Evolutionary conservation across 2,888 invertebrate species (phyloP), one percentile per base, ranked within the genome.

Genomic region (Drosophila yooni): DNA sequence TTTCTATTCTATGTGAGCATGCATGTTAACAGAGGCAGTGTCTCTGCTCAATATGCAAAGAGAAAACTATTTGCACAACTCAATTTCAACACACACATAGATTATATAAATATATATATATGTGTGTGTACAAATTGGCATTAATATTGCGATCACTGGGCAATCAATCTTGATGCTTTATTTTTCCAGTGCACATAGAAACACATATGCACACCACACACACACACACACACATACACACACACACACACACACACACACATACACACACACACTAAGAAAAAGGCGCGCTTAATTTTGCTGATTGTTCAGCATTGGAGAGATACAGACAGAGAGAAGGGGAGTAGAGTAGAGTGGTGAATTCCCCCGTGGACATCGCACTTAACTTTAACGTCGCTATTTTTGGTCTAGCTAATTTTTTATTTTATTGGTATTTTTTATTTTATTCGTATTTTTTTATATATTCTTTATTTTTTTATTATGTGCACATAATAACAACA

Each of bases 331-430:
- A 31, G 5, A 29, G 3, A n/a, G n/a, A 27, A 5, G 18, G 29
- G 2, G 40, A 50, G 27, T 13, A 2, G 6, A 50, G 56, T 34
- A 53, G 56, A 61, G 76, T 63, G 64, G 71, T 15, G 46, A 10
- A 15, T 21, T 46, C 46, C 13, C 46, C 27, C 50, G 53, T 56
- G 51, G 43, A 50, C 68, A 63, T 38, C 57, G 46, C 38, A 38
- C 46, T 51, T 18, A 75, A 66, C 60, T 59, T 60, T 48, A 76
- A 70, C 74, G 70, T 50, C 81, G 79, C 74, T 74, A 63, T 77
- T 65, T 66, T 51, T 2, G 21, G 15, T 38, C 10, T 61, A 31
- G 13, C 34, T 11, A 21, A 60, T 25, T 40, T 8, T 25, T 10
- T 33, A 31, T 50, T 38, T 36, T 10, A 18, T 57, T 15, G 8